Evolutionary conservation across 1,140 invertebrate genomes (phyloP), one percentile per base, ranked within the genome.

Genomic region (Muscidifurax raptorellus): DNA sequence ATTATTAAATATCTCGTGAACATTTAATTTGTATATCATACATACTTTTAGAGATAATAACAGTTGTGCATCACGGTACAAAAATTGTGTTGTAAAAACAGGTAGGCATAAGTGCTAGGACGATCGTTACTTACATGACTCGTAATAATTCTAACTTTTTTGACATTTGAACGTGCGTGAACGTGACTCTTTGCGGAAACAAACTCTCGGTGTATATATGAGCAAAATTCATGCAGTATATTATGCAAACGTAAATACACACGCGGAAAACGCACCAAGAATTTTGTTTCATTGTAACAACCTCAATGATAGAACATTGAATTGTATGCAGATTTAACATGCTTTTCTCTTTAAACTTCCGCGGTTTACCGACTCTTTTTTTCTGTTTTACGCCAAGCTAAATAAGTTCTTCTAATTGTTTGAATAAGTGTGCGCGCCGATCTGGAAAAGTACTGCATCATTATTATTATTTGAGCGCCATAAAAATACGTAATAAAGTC

Each of bases 241-340:
- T 75, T 75, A 75, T 75, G 72, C 72, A 75, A 75, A 75, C 30
- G 2, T 72, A 74, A 74, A 74, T 36, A 40, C 32, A 74, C 13
- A 80, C 85, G 85, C 86, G 85, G 72, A 67, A 80, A 80, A 32
- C 22, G 12, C 28, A 66, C 28, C 13, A 40, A 66, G 59, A 67
- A 67, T 80, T 80, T 80, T 69, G 59, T 69, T 40, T 67, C 64
- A 36, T 69, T 67, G 64, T 67, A 80, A 69, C 52, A 44, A 1
- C 9, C 13, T 22, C 40, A n/a, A 12, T 15, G 36, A 13, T 27
- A 22, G 32, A 36, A 67, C 22, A 80, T n/a, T 64, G 77, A 4
- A 80, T 67, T 67, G 77, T 80, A 80, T 67, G 59, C n/a, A 80
- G 64, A 80, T 80, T 32, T 69, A 44, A 80, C 40, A 67, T 44